Conservation (phyloP, 2,888 invertebrate species). For the Zhengitettix transpicula region DNA sequence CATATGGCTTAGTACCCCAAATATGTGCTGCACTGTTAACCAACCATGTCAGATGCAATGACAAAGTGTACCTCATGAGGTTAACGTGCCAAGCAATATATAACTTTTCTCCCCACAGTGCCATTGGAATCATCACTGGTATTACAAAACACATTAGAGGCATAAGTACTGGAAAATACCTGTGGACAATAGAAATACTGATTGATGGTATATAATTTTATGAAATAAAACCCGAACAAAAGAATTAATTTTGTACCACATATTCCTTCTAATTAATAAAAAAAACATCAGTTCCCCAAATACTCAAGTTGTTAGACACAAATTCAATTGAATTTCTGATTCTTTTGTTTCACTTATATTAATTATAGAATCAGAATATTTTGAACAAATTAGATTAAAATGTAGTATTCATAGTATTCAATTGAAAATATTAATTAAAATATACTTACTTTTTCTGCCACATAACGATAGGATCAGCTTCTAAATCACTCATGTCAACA, state of each 20-base stretch:
- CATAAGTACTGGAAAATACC: slow-evolving; percentile 60
- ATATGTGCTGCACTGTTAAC: slow-evolving; percentile 89
- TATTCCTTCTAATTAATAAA: too few relatives aligned
- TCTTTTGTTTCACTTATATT: too few relatives aligned
- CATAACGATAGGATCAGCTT: slow-evolving; percentile 53
- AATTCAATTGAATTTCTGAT: too few relatives aligned
- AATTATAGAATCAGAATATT: too few relatives aligned
- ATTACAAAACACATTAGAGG: slow-evolving; percentile 62
- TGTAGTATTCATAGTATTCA: too few relatives aligned
- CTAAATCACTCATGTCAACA: slow-evolving; percentile 69
- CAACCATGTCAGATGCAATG: slow-evolving; percentile 77
- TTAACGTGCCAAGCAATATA: slow-evolving; percentile 61
- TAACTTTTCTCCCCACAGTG: slow-evolving; percentile 56
- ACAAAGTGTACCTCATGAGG: slow-evolving; percentile 57
- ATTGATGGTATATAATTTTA: too few relatives aligned
- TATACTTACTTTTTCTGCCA: slow-evolving; percentile 54
- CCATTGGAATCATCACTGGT: slow-evolving; percentile 61
- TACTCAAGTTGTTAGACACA: too few relatives aligned
- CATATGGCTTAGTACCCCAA: slow-evolving; percentile 82
- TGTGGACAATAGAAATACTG: slow-evolving; percentile 23
- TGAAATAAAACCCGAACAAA: too few relatives aligned
- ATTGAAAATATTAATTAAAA: too few relatives aligned
- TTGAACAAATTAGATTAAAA: too few relatives aligned
- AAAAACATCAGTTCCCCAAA: too few relatives aligned
- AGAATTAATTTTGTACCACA: too few relatives aligned